Evolutionary conservation across 2,113 vertebrate species (phyloP).

Genomic region (Bufo bufo): DNA sequence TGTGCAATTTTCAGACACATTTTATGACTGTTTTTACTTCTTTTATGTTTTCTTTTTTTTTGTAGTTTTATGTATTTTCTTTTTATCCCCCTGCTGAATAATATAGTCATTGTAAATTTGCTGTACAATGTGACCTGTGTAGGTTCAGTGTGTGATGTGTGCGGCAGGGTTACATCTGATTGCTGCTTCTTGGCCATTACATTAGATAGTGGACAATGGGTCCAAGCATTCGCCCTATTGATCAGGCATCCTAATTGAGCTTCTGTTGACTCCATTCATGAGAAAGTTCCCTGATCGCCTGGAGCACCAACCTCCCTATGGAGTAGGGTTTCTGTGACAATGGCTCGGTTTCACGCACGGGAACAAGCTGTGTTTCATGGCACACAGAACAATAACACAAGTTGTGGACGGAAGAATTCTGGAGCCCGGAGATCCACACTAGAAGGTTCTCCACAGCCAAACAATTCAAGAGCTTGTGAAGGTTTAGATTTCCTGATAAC

Average conservation of each 20-base stretch:
- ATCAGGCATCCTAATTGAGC: slow-evolving; percentile 46
- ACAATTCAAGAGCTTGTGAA: slow-evolving; percentile 11
- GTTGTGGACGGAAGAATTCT: slow-evolving; percentile 38
- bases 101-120: background rate
- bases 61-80: background rate
- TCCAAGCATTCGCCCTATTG: slow-evolving; percentile 37
- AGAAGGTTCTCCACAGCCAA: slow-evolving; percentile 29
- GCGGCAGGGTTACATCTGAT: background rate
- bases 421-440: slow-evolving; percentile 13
- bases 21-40: too few species aligned
- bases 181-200: slow-evolving; percentile 28
- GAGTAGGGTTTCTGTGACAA: slow-evolving; percentile 38
- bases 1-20: background rate
- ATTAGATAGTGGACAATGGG: slow-evolving; percentile 52
- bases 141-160: slow-evolving; percentile 1
- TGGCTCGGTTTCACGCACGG: slow-evolving; percentile 31
- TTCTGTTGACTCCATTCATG: slow-evolving; percentile 53
- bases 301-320: slow-evolving; percentile 29
- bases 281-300: slow-evolving; percentile 52
- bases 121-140: slow-evolving; percentile 6
- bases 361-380: slow-evolving; percentile 56
- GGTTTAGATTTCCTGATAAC: slow-evolving; percentile 37
- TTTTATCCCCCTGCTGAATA: background rate
- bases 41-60: background rate
- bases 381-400: slow-evolving; percentile 44